Percentiles rank a stretch among this genome's conserved stretches.
phyloP scores from a whole-genome alignment of 23 tunicate species.

The Styela clava region DNA sequence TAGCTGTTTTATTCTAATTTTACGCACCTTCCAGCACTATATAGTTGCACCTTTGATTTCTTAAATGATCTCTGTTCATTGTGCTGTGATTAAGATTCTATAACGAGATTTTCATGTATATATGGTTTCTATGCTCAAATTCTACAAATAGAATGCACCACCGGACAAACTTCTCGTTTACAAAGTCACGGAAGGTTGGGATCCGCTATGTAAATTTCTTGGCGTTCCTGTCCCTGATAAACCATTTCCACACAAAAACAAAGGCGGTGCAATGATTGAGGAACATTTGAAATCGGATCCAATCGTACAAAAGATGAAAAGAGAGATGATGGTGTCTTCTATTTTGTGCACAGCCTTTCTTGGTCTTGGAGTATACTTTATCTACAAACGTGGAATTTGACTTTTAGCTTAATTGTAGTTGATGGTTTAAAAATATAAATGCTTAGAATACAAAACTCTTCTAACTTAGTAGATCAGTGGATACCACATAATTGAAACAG shows the following conservation, averaged over 20 bases:
- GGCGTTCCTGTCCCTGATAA: neutral
- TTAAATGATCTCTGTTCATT: too few relatives aligned
- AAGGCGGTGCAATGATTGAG: neutral
- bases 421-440: too few relatives aligned
- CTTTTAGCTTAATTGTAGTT: too few relatives aligned
- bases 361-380: neutral
- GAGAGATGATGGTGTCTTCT: neutral
- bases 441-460: too few relatives aligned
- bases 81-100: too few relatives aligned
- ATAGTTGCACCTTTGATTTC: too few relatives aligned
- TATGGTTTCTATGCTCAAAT: too few relatives aligned
- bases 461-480: too few relatives aligned
- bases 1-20: too few relatives aligned
- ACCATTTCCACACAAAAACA: constrained; percentile 8
- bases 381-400: neutral
- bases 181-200: constrained; percentile 11
- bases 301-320: neutral
- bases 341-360: neutral
- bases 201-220: constrained; percentile 5
- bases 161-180: constrained; percentile 2
- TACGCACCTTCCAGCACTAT: too few relatives aligned
- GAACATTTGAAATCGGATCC: neutral
- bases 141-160: neutral
- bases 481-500: too few relatives aligned
- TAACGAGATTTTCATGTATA: too few relatives aligned